Evolutionary conservation across 1,140 invertebrate genomes (phyloP), one percentile per base, ranked within the genome.

Genomic region (Drusus annulatus): DNA sequence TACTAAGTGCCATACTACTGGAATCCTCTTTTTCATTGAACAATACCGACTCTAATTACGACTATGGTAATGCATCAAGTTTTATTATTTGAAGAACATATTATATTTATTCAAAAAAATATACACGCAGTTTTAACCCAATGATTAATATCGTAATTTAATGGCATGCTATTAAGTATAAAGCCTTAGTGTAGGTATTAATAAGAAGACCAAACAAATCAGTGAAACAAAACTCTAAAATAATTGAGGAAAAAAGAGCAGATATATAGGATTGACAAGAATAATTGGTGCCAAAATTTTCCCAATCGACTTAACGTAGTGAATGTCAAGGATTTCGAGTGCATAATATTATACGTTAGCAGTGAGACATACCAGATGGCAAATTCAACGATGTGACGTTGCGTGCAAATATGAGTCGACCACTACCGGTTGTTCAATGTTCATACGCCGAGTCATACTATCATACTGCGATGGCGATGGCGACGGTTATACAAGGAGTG

Each of bases 391-490:
- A 71, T 25, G 68, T 23, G 68, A 71, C 21, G 13, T 23, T 19
- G 52, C 17, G 54, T 54, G 45, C 51, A 71, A 71, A 71, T 71
- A 71, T 71, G 68, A 71, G 10, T 25, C 68, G 45, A 52, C 68
- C 68, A 71, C 68, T 71, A 71, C 68, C 68, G 68, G 68, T 71
- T 71, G 68, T 71, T 71, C 54, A 25, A 54, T 71, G 68, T 71
- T 71, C 54, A 25, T 71, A 51, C 52, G n/a, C n/a, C 19, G 15
- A 71, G 68, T 71, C 68, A 71, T 71, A 71, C 51, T 71, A 71
- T 71, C 52, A 54, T 50, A 71, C 7, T 1, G 13, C 45, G 19
- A 4, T 13, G 13, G 68, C 5, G 2, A 71, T 52, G 3, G 68
- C 68, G n/a, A 71, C 17, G 19, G 25, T 25, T 52, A 71, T 71